Base-by-base conservation (phyloP, 2,888 invertebrate species). In the Meandrusa payeni region DNA sequence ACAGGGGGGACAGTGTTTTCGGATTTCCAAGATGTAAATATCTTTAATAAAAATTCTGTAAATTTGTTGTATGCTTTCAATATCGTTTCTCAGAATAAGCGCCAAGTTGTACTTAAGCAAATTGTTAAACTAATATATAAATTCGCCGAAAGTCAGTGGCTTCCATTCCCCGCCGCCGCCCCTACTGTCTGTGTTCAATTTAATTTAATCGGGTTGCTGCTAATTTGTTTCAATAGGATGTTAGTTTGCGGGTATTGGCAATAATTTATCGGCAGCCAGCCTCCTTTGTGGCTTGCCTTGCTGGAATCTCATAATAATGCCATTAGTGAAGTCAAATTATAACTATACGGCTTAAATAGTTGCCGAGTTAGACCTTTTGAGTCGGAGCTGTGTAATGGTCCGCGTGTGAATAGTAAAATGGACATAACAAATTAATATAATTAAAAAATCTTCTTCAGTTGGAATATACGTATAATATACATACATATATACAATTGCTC, bases 101-200 rank as follows among this genome's bases (percentile, higher is more conserved):
- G 23, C 45, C 43, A 46, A 54, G 59, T 61, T 52, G 59, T 56
- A 64, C 65, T 64, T 31, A 46, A 61, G 55, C 59, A 66, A 69
- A 67, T 67, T 68, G 72, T 63, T 69, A 57, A 69, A 64, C 73
- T 70, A 68, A 69, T 71, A 68, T 69, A 69, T 66, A 68, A 70
- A 72, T 69, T 73, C 54, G 52, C 48, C 54, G 65, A 68, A 69
- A 72, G 67, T 67, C 71, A 63, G 64, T 55, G 68, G 65, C 56
- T 69, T 58, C 61, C 48, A 64, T 61, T 57, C 62, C 57, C 41
- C 22, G 20, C 20, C 15, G 15, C 26, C 5, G 20, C 27, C 3
- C 61, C 56, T 62, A 56, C 61, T 64, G 61, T 52, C 51, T 44
- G 52, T 55, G 62, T 68, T 63, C 60, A 61, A 67, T 73, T 72